phyloP scores from a whole-genome alignment of 2,797 vertebrate species.

The Onychomys leucogaster region DNA sequence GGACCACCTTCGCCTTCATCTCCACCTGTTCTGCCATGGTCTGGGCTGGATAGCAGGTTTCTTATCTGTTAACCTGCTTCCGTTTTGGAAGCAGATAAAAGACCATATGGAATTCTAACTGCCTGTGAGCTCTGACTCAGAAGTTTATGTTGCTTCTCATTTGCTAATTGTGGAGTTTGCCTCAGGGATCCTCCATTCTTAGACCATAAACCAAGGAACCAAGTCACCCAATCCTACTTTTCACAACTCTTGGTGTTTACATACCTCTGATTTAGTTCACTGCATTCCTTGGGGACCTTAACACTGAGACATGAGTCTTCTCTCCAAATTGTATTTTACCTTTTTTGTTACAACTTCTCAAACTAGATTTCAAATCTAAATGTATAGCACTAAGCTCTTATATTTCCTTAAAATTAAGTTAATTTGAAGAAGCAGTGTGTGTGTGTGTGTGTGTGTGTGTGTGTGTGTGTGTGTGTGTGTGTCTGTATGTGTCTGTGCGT shows the following conservation, averaged over 20 bases:
- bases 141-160: slow-evolving; percentile 1
- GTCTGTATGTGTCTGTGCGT: no score
- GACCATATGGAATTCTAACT: background rate
- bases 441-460: no score
- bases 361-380: background rate
- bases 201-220: background rate
- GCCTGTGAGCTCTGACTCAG: background rate
- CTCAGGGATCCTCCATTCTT: background rate
- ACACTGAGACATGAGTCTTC: background rate
- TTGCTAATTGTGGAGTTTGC: background rate
- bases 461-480: no score
- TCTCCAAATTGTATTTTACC: no score
- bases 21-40: slow-evolving; percentile 99
- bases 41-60: slow-evolving; percentile 89
- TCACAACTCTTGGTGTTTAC: no score
- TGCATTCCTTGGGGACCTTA: background rate
- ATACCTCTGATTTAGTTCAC: background rate
- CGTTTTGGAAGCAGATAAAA: slow-evolving; percentile 3
- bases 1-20: slow-evolving; percentile 98
- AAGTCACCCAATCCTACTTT: fast-evolving
- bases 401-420: background rate
- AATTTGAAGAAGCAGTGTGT: background rate
- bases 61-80: background rate
- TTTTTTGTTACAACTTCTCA: background rate
- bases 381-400: background rate